Percentiles rank a stretch among this genome's conserved stretches.
Evolutionary conservation across 1,140 invertebrate genomes (phyloP).

Genomic region (Drosophila teissieri): DNA sequence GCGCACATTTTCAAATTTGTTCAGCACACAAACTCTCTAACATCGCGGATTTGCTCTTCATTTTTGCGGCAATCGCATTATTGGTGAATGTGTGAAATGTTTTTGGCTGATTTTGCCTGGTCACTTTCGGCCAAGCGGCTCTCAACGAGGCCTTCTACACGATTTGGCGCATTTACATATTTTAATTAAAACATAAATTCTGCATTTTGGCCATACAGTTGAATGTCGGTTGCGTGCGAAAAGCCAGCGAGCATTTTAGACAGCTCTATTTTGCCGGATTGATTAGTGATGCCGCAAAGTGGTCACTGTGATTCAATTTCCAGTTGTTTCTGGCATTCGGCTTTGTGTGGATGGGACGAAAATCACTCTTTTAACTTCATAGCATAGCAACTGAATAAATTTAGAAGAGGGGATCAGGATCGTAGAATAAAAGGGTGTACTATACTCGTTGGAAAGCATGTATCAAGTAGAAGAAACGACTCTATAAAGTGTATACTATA

Average conservation of each 20-base stretch:
- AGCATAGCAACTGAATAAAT: not conserved
- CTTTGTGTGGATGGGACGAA: not conserved
- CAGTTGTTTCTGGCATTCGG: not conserved
- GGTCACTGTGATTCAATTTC: slow-evolving; percentile 20
- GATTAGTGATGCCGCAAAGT: slow-evolving; percentile 28
- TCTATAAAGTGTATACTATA: too few species aligned
- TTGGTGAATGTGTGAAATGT: slow-evolving; percentile 78
- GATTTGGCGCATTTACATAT: slow-evolving; percentile 75
- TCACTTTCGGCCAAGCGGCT: not conserved
- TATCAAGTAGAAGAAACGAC: too few species aligned
- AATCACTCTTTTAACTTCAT: not conserved
- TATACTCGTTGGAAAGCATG: too few species aligned
- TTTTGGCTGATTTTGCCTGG: slow-evolving; percentile 54
- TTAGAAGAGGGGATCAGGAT: too few species aligned
- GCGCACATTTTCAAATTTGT: slow-evolving; percentile 55
- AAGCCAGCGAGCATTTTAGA: slow-evolving; percentile 16
- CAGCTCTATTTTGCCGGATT: slow-evolving; percentile 2
- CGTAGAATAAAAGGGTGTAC: not conserved
- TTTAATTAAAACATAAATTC: slow-evolving; percentile 82
- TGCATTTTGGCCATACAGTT: slow-evolving; percentile 30
- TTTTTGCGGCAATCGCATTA: slow-evolving; percentile 63
- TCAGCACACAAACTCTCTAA: slow-evolving; percentile 28
- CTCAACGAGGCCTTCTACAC: slow-evolving; percentile 43
- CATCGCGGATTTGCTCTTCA: slow-evolving; percentile 16
- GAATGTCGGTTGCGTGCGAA: slow-evolving; percentile 28